Base-by-base conservation (phyloP, 2,113 vertebrate genomes). In the Tiliqua scincoides region DNA sequence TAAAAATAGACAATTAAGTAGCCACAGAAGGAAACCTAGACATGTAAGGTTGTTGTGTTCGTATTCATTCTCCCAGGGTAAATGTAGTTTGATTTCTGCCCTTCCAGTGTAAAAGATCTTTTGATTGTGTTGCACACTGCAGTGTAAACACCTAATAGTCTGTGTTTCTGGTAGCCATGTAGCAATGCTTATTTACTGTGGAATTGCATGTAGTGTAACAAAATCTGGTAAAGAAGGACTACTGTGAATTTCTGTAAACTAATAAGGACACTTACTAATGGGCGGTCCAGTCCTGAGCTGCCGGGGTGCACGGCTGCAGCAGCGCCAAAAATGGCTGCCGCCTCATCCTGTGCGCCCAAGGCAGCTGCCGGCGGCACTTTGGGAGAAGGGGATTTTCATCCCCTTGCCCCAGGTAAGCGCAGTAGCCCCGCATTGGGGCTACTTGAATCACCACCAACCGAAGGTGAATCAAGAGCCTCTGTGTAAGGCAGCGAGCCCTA, bases 41-140 rank as follows among this genome's bases (percentile, higher is more conserved):
- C 35, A 57, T 63, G 68, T 48, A 1, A 35, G 35, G 14, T 21
- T n/a, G 43, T 67, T 43, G 32, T 61, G 1, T 79, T 82, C 30
- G 32, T 61, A 2, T 79, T 82, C 30, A 83, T 76, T n/a, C 2
- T 87, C 43, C 89, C 76, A 32, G 79, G 62, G 30, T 86, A 68
- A 59, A 2, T 79, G 85, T 74, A 57, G 12, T 52, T 18, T 70
- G 79, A 27, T 67, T 27, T 43, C 17, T 86, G 52, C 40, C 40
- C 14, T 8, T 79, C 35, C 25, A 81, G 5, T 14, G 23, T 82
- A 82, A 6, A 48, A 32, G 81, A 79, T 86, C 62, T 91, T 84
- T 80, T 87, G 72, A 92, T 30, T 0, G 0, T 57, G 63, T 14
- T 30, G 5, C 59, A 48, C 72, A 32, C 14, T 12, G 40, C 59